Evolutionary conservation across 2,888 invertebrate species (phyloP), one percentile per base, ranked within the genome.

Genomic region (Catotricha subobsoleta): DNA sequence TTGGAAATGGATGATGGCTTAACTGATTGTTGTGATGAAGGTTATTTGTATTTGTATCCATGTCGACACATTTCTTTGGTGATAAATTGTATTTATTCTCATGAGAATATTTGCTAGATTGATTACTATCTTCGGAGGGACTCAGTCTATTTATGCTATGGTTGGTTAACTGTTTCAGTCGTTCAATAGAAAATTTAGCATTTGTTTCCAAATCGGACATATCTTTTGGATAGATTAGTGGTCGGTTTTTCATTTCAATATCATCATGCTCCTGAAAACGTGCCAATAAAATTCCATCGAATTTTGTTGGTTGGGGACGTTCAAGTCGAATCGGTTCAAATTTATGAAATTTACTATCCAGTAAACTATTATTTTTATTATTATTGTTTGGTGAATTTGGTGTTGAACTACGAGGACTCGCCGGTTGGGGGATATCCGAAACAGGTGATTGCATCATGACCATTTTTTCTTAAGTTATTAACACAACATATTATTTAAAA

Each of bases 361-460:
- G 23, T n/a, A 16, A 16, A 33, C 29, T 34, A 13, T 29, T 33
- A 12, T 33, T 39, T 21, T n/a, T 34, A 12, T 27, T 34, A 12
- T 31, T 4, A 59, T 59, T 12, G 57, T 58, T 60, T 39, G 63
- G 63, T 5, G 63, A 63, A 34, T 56, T 58, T 2, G 62, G 62
- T 47, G 54, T 56, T 3, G 61, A 61, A 29, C 58, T 57, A 10
- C 34, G 10, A 36, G 63, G 62, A 50, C 62, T 62, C 51, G 53
- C 53, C 48, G 55, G 50, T 47, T 55, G 50, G 28, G 53, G 43
- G 19, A 36, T 48, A 46, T 55, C 54, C 47, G 51, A 48, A 52
- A 55, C 52, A 47, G 54, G 49, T 47, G 63, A 58, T 48, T 61
- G 63, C 52, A 63, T 52, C 62, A 62, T 63, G 55, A 63, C 63